Conservation (phyloP, 2,888 invertebrate species). For the Andrena dorsata region DNA sequence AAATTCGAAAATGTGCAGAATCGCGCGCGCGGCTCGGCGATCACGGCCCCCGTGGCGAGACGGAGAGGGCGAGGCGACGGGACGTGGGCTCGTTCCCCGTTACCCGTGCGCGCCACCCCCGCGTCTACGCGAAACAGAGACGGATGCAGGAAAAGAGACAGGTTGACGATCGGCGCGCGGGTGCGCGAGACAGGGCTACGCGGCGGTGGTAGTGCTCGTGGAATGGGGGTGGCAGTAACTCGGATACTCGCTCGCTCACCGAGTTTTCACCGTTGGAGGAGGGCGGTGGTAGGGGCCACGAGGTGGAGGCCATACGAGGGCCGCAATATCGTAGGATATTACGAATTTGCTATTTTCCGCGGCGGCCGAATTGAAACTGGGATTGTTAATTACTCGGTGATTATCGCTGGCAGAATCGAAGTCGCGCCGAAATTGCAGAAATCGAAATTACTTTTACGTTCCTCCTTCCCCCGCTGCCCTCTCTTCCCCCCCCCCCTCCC, state of each 20-base stretch:
- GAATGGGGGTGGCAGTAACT: slow-evolving; percentile 49
- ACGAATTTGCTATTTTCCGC: slow-evolving; percentile 85
- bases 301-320: slow-evolving; percentile 71
- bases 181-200: slow-evolving; percentile 19
- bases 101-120: slow-evolving; percentile 22
- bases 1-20: slow-evolving; percentile 85
- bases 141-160: slow-evolving; percentile 12
- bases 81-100: slow-evolving; percentile 3
- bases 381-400: slow-evolving; percentile 85
- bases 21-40: slow-evolving; percentile 66
- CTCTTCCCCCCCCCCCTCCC: neutral
- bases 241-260: slow-evolving; percentile 63
- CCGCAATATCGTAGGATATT: slow-evolving; percentile 85
- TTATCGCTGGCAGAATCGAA: slow-evolving; percentile 82
- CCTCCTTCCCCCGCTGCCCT: slow-evolving; percentile 19
- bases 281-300: slow-evolving; percentile 51
- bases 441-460: slow-evolving; percentile 82
- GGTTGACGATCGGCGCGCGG: slow-evolving; percentile 15
- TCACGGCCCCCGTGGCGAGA: slow-evolving; percentile 30
- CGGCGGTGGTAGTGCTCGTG: slow-evolving; percentile 28
- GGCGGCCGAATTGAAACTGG: slow-evolving; percentile 83
- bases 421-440: slow-evolving; percentile 76
- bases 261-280: slow-evolving; percentile 49
- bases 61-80: slow-evolving; percentile 28
- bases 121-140: slow-evolving; percentile 4